These are phyloP conservation scores for Orientallactaga bullata DNA, from an alignment of 2,113 vertebrate species.

Conservation along the genomic window DNA sequence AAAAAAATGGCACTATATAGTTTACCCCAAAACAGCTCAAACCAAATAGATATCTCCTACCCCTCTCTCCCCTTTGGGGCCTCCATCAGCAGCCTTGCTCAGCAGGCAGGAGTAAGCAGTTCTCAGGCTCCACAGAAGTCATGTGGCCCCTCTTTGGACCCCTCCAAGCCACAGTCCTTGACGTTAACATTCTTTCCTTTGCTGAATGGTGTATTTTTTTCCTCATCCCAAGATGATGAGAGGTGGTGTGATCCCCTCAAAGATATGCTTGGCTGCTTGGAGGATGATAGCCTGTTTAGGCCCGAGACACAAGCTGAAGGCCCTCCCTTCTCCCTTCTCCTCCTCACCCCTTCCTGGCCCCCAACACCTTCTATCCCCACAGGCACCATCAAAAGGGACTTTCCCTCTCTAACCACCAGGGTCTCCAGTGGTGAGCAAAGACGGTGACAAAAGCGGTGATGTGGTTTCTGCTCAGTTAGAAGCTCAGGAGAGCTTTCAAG, in stretches of 20 bases:
- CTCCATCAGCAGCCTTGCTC: background rate
- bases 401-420: constrained; percentile 84
- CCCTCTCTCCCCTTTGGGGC: background rate
- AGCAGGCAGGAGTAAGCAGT: background rate
- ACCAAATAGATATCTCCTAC: background rate
- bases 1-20: background rate
- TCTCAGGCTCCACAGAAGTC: background rate
- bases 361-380: constrained; percentile 68
- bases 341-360: background rate
- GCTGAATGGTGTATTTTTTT: background rate
- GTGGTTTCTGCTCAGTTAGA: constrained; percentile 82
- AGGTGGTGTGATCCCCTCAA: background rate
- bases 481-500: constrained; percentile 80
- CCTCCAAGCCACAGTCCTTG: constrained; percentile 29
- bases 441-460: constrained; percentile 75
- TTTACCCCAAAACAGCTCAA: background rate
- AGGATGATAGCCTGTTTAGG: background rate
- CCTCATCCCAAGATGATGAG: background rate
- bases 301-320: background rate
- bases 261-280: background rate
- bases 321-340: background rate
- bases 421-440: constrained; percentile 82
- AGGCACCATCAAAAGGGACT: constrained; percentile 76
- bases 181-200: constrained; percentile 5
- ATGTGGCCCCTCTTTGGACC: background rate